Evolutionary conservation across 2,113 vertebrate genomes (phyloP), one percentile per base, ranked within the genome.

Genomic region (Acanthochromis polyacanthus): DNA sequence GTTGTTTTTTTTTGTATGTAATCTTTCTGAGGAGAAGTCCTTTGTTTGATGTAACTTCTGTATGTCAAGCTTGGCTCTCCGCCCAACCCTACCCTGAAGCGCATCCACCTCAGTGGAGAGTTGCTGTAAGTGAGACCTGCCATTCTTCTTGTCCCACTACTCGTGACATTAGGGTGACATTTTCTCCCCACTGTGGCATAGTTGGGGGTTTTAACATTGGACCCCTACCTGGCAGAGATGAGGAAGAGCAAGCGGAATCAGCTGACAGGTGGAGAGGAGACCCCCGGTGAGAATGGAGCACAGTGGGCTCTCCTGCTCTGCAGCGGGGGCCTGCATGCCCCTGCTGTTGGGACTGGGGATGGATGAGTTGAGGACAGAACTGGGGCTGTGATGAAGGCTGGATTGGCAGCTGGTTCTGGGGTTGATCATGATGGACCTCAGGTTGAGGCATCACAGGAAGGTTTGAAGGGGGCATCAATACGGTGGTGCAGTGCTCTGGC

Each of bases 141-240:
- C 91, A 91, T 51, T 93, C 84, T 91, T 75, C 78, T 53, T 60
- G 51, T 86, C 83, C 79, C 85, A 71, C 4, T 10, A 59, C 83
- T 51, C 45, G 65, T 91, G 91, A 92, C 88, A 93, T 93, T 93
- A 75, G 64, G 46, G 50, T 93, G 89, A 88, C 88, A 93, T 93
- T 93, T 93, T 74, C 84, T 75, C 79, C 90, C 88, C 77, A 88
- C 88, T 88, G 88, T 78, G 86, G 43, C 79, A 51, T 86, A 83
- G 82, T 84, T 4, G 77, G 79, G 79, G 78, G 70, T 80, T 65
- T 80, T 70, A 80, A 78, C 57, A 67, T 32, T 25, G 55, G 63
- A 65, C 66, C 82, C 88, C 90, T 94, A 95, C 93, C 93, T 40
- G 91, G 92, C 79, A 93, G 84, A 65, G 78, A 93, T 23, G 79